A percentile compares a stretch with the other conserved stretches of the same genome.
Evolutionary conservation across 2,113 vertebrate genomes (phyloP).

Genomic region (Pseudorectes ferrugineus): DNA sequence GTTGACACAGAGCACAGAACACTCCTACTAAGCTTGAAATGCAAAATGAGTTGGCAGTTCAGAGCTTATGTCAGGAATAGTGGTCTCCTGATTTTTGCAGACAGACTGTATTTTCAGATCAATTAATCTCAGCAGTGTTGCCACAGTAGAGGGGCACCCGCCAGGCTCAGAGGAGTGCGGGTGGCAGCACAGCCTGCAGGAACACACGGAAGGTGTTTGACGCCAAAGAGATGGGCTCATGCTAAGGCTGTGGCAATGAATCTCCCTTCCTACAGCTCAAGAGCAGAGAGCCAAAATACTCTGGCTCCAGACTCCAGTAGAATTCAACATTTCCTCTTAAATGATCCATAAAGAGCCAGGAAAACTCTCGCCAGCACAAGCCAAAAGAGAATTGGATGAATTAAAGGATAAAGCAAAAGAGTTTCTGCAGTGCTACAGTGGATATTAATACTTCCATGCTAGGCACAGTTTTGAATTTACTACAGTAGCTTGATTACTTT

Average conservation of each 20-base stretch:
- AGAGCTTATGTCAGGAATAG: not conserved
- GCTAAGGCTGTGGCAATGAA: not conserved
- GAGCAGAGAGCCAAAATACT: conserved; percentile 17
- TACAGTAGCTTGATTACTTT: conserved; percentile 38
- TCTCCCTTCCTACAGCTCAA: not conserved
- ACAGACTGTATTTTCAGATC: not conserved
- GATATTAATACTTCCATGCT: conserved; percentile 18
- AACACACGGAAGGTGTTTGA: not conserved
- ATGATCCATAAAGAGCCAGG: conserved; percentile 35
- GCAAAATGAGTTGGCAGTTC: not conserved
- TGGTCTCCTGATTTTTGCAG: not conserved
- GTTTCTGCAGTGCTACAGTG: not conserved
- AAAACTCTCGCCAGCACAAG: not conserved
- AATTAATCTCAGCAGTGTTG: not conserved
- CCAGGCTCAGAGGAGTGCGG: not conserved
- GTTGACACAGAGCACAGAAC: not conserved
- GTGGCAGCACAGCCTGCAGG: not conserved
- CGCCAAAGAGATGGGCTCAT: not conserved
- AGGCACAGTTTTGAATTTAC: conserved; percentile 1
- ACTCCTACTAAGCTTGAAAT: not conserved
- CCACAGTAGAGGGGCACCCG: not conserved
- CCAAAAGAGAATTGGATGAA: conserved; percentile 24
- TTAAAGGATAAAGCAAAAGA: conserved; percentile 30
- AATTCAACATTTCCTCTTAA: conserved; percentile 51
- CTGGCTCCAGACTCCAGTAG: conserved; percentile 5